Percentiles rank a stretch among this genome's conserved stretches.
These are phyloP conservation scores for Triops cancriformis DNA, from an alignment of 1,140 invertebrate genomes.

Conservation along the genomic window DNA sequence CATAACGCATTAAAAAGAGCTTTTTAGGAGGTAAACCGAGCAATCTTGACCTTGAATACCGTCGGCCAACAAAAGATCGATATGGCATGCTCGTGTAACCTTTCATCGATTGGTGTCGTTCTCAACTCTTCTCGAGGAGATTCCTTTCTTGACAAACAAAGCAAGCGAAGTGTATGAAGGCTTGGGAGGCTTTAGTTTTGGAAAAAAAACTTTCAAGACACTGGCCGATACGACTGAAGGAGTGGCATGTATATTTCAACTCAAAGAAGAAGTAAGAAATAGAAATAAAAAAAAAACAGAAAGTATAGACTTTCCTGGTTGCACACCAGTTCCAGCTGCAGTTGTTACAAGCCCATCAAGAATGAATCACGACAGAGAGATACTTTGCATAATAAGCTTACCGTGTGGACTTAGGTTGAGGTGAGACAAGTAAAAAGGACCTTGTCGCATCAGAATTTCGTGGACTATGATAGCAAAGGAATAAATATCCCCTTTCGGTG, in stretches of 20 bases:
- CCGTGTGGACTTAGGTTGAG: constrained; percentile 57
- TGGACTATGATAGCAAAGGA: constrained; percentile 92
- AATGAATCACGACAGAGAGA: not conserved
- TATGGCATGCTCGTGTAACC: constrained; percentile 3
- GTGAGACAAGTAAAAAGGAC: constrained; percentile 72
- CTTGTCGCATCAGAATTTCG: constrained; percentile 77
- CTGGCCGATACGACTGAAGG: no score
- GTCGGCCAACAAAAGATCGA: not conserved
- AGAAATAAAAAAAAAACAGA: no score
- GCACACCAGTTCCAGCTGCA: not conserved
- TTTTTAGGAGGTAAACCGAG: not conserved
- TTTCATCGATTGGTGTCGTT: not conserved
- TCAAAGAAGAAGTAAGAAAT: no score
- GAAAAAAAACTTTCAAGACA: no score
- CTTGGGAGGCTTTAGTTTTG: no score
- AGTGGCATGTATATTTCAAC: no score
- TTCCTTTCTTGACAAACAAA: not conserved
- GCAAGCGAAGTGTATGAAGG: not conserved
- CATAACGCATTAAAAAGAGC: not conserved
- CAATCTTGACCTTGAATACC: not conserved
- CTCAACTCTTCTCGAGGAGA: not conserved
- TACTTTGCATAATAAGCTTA: constrained; percentile 36
- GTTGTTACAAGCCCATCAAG: not conserved
- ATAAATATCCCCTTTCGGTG: constrained; percentile 86
- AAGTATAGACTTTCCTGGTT: not conserved